Conservation (phyloP, 2,113 vertebrate genomes). For the Stictonetta naevosa region DNA sequence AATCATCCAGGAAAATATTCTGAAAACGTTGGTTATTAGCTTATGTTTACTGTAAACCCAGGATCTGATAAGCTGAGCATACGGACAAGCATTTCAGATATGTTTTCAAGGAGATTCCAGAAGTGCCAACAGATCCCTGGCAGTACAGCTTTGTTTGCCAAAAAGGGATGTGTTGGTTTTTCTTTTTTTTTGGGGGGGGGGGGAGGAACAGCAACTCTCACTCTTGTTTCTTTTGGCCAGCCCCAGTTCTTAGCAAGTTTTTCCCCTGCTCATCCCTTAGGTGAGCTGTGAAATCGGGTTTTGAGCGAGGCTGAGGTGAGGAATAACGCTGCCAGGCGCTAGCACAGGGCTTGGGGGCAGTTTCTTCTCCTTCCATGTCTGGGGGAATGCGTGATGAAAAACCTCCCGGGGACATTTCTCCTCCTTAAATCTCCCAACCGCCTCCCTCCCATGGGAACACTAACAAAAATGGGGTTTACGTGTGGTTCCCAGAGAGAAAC, state of each 20-base stretch:
- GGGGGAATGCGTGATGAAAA: neutral
- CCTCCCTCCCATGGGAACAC: neutral
- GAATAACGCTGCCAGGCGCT: fast-evolving
- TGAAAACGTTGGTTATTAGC: neutral
- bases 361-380: neutral
- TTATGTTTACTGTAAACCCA: constrained; percentile 30
- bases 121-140: constrained; percentile 30
- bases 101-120: constrained; percentile 35
- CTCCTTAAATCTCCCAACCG: neutral
- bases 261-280: neutral
- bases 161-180: neutral
- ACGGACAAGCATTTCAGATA: neutral
- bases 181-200: neutral
- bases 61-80: constrained; percentile 24
- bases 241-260: neutral
- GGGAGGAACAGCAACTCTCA: neutral
- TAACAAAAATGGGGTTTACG: neutral
- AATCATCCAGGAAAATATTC: constrained; percentile 13
- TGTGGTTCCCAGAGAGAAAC: neutral
- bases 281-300: neutral
- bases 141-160: constrained; percentile 39
- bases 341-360: fast-evolving
- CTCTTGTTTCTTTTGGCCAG: neutral
- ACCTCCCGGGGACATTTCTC: neutral
- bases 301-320: neutral